A percentile compares a stretch with the other conserved stretches of the same genome.
Conservation (phyloP, 2,797 vertebrate genomes). For the Sebastolobus alascanus region DNA sequence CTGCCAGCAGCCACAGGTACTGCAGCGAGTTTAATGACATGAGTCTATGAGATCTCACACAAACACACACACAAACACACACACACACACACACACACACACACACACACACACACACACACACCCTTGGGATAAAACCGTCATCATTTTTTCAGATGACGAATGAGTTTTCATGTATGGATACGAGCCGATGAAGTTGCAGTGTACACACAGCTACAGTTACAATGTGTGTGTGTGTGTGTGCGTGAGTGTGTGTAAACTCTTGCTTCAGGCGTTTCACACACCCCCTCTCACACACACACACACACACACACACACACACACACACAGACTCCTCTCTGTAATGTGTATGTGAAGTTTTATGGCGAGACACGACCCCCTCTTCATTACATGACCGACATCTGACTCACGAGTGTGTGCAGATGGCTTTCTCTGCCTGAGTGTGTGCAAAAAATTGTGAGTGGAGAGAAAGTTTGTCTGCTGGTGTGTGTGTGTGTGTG, state of each 20-base stretch:
- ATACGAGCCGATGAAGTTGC: conserved; percentile 16
- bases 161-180: conserved; percentile 30
- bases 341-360: conserved; percentile 46
- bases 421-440: conserved; percentile 46
- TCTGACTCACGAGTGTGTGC: conserved; percentile 72
- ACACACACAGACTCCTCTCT: conserved; percentile 35
- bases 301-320: conserved; percentile 35
- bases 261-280: conserved; percentile 43
- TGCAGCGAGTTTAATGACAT: neutral
- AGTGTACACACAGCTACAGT: conserved; percentile 11
- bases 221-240: conserved; percentile 13
- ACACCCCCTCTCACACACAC: conserved; percentile 29
- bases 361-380: conserved; percentile 60
- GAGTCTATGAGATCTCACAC: neutral
- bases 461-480: conserved; percentile 55
- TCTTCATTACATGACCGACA: conserved; percentile 66
- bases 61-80: conserved; percentile 15
- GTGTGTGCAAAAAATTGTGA: conserved; percentile 32
- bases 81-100: conserved; percentile 1
- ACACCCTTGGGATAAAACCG: neutral
- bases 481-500: conserved; percentile 6
- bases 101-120: neutral
- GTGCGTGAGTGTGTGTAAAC: conserved; percentile 31
- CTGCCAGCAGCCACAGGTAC: conserved; percentile 19
- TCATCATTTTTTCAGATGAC: conserved; percentile 42